Conservation (phyloP, 2,113 vertebrate genomes). For the Bucco capensis region DNA sequence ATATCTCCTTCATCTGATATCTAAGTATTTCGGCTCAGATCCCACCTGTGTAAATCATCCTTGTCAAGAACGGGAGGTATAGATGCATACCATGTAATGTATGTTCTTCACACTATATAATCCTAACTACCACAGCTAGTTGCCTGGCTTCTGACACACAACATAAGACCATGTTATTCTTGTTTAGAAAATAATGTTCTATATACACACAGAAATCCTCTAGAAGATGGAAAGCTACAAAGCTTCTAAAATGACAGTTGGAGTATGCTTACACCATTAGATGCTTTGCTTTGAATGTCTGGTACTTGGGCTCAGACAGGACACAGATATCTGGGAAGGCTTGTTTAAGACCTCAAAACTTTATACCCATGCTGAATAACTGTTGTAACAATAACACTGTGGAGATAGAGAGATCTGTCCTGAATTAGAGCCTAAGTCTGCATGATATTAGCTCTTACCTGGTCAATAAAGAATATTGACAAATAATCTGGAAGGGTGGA, state of each 20-base stretch:
- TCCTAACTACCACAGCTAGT: background rate
- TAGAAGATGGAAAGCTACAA: background rate
- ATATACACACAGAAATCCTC: background rate
- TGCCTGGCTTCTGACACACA: background rate
- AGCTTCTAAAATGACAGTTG: background rate
- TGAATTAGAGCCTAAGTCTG: background rate
- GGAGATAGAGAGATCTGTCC: background rate
- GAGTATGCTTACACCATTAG: background rate
- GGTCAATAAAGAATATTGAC: background rate
- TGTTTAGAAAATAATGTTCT: background rate
- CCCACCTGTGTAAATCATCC: background rate
- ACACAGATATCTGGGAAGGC: background rate
- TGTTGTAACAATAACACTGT: rapidly evolving
- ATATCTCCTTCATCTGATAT: background rate
- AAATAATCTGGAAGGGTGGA: background rate
- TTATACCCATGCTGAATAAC: background rate
- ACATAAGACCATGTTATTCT: background rate
- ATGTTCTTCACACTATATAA: background rate
- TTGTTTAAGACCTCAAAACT: background rate
- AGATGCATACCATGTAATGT: background rate
- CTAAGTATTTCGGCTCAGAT: slow-evolving; percentile 2
- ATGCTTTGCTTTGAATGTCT: background rate
- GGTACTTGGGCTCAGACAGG: background rate
- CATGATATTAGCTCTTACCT: background rate
- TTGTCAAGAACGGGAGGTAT: background rate